Evolutionary conservation across 2,113 vertebrate species (phyloP).

Genomic region (Triplophysa dalaica): DNA sequence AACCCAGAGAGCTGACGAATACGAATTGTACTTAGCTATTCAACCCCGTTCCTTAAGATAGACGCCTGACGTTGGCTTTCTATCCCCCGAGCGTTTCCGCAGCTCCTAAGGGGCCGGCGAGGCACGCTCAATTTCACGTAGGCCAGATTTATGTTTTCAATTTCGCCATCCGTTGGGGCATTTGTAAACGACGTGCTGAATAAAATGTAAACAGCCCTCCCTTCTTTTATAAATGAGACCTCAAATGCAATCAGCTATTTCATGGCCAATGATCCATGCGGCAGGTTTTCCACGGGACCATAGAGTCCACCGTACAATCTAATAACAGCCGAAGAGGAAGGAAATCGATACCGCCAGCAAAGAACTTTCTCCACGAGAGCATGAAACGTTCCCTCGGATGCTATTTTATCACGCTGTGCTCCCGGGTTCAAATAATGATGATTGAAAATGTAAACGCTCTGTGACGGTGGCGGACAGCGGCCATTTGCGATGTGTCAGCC

Average conservation of each 20-base stretch:
- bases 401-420: constrained; percentile 44
- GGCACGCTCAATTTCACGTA: constrained; percentile 46
- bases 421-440: constrained; percentile 38
- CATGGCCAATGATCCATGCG: constrained; percentile 50
- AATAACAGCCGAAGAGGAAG: constrained; percentile 55
- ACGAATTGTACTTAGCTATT: neutral
- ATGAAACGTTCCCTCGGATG: constrained; percentile 44
- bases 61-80: constrained; percentile 29
- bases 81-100: neutral
- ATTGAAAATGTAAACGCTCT: constrained; percentile 49
- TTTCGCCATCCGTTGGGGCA: constrained; percentile 38
- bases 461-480: constrained; percentile 41
- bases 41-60: constrained; percentile 32
- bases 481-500: constrained; percentile 35
- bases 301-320: constrained; percentile 48
- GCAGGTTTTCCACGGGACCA: constrained; percentile 48
- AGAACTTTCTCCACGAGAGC: constrained; percentile 43
- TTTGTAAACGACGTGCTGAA: constrained; percentile 57
- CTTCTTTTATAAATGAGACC: constrained; percentile 60
- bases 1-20: too few species aligned
- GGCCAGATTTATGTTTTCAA: constrained; percentile 62
- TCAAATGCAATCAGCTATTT: constrained; percentile 62
- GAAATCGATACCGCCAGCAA: constrained; percentile 60
- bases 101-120: constrained; percentile 26
- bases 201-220: constrained; percentile 63